A percentile compares a stretch with the other conserved stretches of the same genome.
These are phyloP conservation scores for Lepus townsendii DNA, from an alignment of 2,797 vertebrate genomes.

Conservation along the genomic window DNA sequence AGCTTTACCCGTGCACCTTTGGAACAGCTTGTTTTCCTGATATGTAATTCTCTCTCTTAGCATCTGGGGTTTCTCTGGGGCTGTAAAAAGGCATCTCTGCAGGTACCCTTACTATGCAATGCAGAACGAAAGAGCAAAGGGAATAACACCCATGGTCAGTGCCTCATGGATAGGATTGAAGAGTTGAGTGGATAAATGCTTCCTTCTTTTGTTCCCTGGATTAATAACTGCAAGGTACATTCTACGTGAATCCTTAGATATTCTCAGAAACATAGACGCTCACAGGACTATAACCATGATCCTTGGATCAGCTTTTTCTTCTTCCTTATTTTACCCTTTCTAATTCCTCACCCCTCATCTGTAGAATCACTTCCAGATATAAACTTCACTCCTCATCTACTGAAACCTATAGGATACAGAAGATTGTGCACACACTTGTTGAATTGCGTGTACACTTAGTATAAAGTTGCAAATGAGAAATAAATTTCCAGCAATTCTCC, in stretches of 20 bases:
- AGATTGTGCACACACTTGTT: background rate
- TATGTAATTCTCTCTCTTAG: background rate
- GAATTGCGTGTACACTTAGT: background rate
- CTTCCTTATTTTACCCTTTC: background rate
- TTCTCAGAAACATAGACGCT: background rate
- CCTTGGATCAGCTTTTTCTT: background rate
- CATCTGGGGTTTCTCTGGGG: background rate
- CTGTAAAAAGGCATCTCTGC: too few species aligned
- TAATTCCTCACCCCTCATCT: background rate
- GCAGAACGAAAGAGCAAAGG: background rate
- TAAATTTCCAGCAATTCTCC: background rate
- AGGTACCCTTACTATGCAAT: background rate
- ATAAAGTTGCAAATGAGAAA: background rate
- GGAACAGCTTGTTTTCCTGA: background rate
- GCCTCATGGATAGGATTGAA: background rate
- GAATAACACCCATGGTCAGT: background rate
- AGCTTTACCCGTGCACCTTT: background rate
- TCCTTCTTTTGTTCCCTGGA: background rate
- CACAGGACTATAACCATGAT: background rate
- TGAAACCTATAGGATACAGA: background rate
- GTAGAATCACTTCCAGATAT: background rate
- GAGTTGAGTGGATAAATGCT: background rate
- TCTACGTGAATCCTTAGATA: background rate
- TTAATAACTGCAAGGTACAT: background rate
- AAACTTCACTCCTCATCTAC: background rate